Base-by-base conservation (phyloP, 2,113 vertebrate species). In the Ceyx margarethae region DNA sequence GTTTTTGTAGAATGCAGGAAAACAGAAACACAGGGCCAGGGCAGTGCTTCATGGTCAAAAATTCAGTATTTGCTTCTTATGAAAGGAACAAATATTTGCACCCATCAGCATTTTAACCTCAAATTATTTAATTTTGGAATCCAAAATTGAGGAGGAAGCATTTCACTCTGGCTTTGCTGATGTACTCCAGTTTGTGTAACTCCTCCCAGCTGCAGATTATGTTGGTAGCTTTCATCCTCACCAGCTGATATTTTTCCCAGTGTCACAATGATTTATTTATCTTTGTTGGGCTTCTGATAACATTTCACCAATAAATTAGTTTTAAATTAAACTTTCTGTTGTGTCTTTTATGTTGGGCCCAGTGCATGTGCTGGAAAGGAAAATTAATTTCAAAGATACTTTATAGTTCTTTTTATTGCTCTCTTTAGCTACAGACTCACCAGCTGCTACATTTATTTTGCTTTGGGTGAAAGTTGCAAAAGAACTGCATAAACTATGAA, bases 291-390 rank as follows among this genome's bases (percentile, higher is more conserved):
- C 89, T 91, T 93, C 71, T 85, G 92, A 96, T 94, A 95, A 89
- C 65, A 65, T 80, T 91, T 95, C 90, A 61, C 90, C 73, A 93
- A 95, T 93, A 95, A 93, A 96, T 93, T 87, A 90, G 29, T 90
- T 95, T 77, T 90, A 92, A 94, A 93, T 95, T 85, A 94, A 94
- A 91, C 85, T 77, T 82, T 91, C 69, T 43, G 26, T 72, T 85
- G 7, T 48, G 26, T 28, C 74, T 95, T 95, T 93, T 81, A 91
- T 94, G 85, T 87, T 80, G 45, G 57, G 45, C 54, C 23, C 60
- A 90, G 23, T 5, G 37, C 22, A 81, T 75, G 48, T 46, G 74
- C 72, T 94, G 82, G 88, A 91, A 93, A 92, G 86, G 91, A 96
- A 92, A 87, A 68, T 89, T 95, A 85, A 89, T 89, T 94, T 95